Evolutionary conservation across 2,888 invertebrate species (phyloP).

Genomic region (Metallyticus violacea): DNA sequence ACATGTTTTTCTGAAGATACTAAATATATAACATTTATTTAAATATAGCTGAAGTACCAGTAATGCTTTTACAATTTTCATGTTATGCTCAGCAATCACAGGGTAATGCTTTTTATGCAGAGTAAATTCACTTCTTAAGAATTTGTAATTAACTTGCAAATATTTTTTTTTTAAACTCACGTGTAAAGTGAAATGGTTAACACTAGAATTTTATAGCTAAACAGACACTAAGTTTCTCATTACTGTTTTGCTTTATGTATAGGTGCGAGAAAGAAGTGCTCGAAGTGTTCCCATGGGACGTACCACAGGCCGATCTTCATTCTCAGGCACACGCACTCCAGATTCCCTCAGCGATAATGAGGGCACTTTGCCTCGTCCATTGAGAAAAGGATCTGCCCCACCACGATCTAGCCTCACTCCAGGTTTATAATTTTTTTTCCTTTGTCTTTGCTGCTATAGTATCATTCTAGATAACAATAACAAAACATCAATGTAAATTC

Average conservation of each 20-base stretch:
- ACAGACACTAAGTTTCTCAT: neutral
- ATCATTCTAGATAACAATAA: too few relatives aligned
- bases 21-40: neutral
- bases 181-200: too few relatives aligned
- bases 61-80: too few relatives aligned
- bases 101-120: neutral
- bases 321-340: slow-evolving; percentile 85
- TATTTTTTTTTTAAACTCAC: too few relatives aligned
- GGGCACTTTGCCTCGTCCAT: slow-evolving; percentile 67
- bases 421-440: slow-evolving; percentile 46
- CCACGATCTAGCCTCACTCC: slow-evolving; percentile 66
- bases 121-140: too few relatives aligned
- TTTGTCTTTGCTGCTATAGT: too few relatives aligned
- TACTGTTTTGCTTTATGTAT: neutral
- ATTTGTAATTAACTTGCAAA: too few relatives aligned
- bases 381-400: slow-evolving; percentile 40
- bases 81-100: neutral
- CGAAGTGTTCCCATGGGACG: slow-evolving; percentile 87
- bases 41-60: neutral
- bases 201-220: too few relatives aligned
- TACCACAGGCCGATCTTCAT: slow-evolving; percentile 57
- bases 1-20: neutral
- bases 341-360: slow-evolving; percentile 88
- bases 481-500: too few relatives aligned
- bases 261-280: slow-evolving; percentile 91